Evolutionary conservation across 2,797 vertebrate genomes (phyloP).

Genomic region (Siniperca scherzeri): DNA sequence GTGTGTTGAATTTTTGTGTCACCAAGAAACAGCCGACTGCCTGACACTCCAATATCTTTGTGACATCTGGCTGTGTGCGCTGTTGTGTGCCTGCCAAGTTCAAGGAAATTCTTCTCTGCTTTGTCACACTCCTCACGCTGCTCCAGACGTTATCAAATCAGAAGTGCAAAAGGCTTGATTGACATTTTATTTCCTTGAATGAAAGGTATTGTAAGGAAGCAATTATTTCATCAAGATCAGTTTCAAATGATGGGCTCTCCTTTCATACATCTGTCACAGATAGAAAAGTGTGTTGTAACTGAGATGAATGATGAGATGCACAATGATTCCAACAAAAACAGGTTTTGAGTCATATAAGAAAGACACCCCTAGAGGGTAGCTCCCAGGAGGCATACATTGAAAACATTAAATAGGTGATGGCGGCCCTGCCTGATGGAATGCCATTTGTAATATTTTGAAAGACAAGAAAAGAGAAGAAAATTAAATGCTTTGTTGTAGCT

Average conservation of each 20-base stretch:
- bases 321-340: neutral
- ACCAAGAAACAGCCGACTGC: constrained; percentile 20
- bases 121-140: constrained; percentile 28
- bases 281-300: neutral
- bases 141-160: neutral
- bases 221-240: neutral
- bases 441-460: neutral
- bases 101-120: constrained; percentile 40
- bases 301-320: neutral
- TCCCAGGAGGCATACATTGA: too few species aligned
- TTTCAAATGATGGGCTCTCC: neutral
- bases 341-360: neutral
- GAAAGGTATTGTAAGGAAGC: too few species aligned
- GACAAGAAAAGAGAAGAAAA: neutral
- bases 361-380: too few species aligned
- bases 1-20: constrained; percentile 30
- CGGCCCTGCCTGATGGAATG: neutral
- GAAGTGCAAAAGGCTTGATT: neutral
- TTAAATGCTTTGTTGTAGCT: constrained; percentile 39
- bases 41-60: constrained; percentile 66
- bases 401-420: too few species aligned
- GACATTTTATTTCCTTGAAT: neutral
- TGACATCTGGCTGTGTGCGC: constrained; percentile 44
- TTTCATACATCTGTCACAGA: neutral
- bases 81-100: constrained; percentile 15